These are phyloP conservation scores for Poecilia latipinna DNA, from an alignment of 2,113 vertebrate genomes.

Conservation along the genomic window DNA sequence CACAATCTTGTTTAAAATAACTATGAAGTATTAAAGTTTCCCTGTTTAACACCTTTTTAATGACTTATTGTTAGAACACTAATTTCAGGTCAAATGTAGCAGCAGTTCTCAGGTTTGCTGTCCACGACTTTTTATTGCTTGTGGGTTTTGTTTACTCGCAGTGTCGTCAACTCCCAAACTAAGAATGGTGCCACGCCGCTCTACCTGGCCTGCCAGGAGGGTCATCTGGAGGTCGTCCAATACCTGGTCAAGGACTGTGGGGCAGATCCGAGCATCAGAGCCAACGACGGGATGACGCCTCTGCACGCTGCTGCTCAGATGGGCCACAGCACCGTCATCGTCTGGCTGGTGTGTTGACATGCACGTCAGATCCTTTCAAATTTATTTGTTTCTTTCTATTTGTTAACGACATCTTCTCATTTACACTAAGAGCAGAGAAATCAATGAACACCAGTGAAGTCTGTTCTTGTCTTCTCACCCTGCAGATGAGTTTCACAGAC, in stretches of 20 bases:
- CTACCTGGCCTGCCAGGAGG: constrained; percentile 98
- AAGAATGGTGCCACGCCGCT: constrained; percentile 98
- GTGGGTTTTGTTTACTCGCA: constrained; percentile 62
- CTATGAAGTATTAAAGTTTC: no score
- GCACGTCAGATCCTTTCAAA: background rate
- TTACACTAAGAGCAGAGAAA: background rate
- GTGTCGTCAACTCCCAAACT: constrained; percentile 92
- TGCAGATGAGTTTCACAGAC: constrained; percentile 89
- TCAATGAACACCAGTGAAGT: background rate
- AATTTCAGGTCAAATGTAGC: background rate
- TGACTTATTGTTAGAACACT: background rate
- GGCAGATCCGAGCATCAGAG: constrained; percentile 86
- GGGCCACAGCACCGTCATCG: constrained; percentile 94
- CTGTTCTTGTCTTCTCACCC: background rate
- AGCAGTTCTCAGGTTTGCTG: background rate
- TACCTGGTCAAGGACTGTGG: constrained; percentile 94
- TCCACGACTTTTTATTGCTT: background rate
- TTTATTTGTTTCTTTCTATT: background rate
- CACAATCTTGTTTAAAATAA: no score
- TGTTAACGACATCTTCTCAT: background rate
- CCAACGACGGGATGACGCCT: constrained; percentile 94
- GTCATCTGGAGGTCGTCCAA: constrained; percentile 94
- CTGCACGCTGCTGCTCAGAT: constrained; percentile 97
- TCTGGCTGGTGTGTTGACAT: constrained; percentile 90
- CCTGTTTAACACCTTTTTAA: background rate